Percentiles rank a stretch among this genome's conserved stretches.
phyloP scores from a whole-genome alignment of 2,888 invertebrate species.

The Cacoxenus indagator region DNA sequence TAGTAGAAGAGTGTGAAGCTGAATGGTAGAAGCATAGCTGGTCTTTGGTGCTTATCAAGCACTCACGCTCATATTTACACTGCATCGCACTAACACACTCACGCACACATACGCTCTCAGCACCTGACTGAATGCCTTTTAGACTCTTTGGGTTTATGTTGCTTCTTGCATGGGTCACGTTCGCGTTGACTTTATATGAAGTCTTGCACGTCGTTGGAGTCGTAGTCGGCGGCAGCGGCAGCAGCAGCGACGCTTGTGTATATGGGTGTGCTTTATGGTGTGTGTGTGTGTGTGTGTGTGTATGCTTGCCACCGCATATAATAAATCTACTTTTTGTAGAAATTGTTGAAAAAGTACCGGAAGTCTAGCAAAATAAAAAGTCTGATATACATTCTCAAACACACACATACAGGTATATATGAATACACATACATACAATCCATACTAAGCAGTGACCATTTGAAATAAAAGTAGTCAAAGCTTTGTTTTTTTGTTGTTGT shows the following conservation, averaged over 20 bases:
- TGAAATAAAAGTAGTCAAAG: conserved; percentile 28
- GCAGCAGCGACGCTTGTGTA: too few species aligned
- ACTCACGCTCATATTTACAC: conserved; percentile 16
- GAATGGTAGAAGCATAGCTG: neutral
- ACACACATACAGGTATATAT: conserved; percentile 5
- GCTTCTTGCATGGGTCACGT: conserved; percentile 5
- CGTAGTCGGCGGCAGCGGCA: too few species aligned
- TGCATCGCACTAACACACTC: neutral
- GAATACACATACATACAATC: neutral
- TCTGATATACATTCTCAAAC: conserved; percentile 28
- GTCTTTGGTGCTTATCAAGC: conserved; percentile 13
- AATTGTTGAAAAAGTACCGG: conserved; percentile 44
- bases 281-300: conserved; percentile 3
- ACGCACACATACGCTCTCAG: neutral
- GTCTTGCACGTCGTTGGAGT: neutral
- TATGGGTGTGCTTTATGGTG: conserved; percentile 19
- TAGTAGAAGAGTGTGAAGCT: neutral
- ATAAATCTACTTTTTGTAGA: conserved; percentile 48
- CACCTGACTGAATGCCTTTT: neutral
- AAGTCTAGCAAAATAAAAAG: conserved; percentile 39
- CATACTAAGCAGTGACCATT: conserved; percentile 46
- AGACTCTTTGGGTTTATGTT: too few species aligned
- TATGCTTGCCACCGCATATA: conserved; percentile 40
- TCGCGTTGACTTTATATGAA: conserved; percentile 2
- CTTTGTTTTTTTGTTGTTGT: neutral